Percentiles rank a stretch among this genome's conserved stretches.
These are phyloP conservation scores for Macrochelys suwanniensis DNA, from an alignment of 2,797 vertebrate species.

Conservation along the genomic window DNA sequence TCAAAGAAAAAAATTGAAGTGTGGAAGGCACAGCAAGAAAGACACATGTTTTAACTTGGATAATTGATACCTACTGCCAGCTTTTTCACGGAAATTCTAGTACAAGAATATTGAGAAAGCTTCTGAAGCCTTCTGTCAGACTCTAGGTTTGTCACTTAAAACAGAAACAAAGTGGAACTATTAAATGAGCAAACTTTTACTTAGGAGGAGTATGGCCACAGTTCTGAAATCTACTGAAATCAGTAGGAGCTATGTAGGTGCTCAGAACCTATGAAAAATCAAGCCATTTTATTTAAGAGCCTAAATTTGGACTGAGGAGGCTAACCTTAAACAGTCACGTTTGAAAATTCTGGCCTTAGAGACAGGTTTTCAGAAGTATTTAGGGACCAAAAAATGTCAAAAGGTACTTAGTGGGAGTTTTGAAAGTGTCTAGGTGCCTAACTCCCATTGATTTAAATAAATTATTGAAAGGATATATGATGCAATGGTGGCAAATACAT, in stretches of 20 bases:
- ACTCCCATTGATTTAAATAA: not conserved
- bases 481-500: not conserved
- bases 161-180: not conserved
- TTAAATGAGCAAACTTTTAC: not conserved
- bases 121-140: not conserved
- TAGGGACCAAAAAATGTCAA: not conserved
- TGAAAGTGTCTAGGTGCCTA: not conserved
- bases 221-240: not conserved
- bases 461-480: not conserved
- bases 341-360: not conserved
- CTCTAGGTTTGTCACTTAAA: not conserved
- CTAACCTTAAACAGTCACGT: not conserved
- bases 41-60: conserved; percentile 23
- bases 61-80: conserved; percentile 6
- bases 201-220: not conserved
- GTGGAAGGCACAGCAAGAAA: conserved; percentile 19
- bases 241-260: not conserved
- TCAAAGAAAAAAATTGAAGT: conserved; percentile 6
- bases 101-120: not conserved
- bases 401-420: not conserved
- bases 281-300: not conserved
- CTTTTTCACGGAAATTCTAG: not conserved
- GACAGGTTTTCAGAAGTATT: not conserved
- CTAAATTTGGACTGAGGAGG: not conserved
- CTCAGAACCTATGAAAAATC: not conserved